These are phyloP conservation scores for Sebastes fasciatus DNA, from an alignment of 2,113 vertebrate genomes.

Conservation along the genomic window DNA sequence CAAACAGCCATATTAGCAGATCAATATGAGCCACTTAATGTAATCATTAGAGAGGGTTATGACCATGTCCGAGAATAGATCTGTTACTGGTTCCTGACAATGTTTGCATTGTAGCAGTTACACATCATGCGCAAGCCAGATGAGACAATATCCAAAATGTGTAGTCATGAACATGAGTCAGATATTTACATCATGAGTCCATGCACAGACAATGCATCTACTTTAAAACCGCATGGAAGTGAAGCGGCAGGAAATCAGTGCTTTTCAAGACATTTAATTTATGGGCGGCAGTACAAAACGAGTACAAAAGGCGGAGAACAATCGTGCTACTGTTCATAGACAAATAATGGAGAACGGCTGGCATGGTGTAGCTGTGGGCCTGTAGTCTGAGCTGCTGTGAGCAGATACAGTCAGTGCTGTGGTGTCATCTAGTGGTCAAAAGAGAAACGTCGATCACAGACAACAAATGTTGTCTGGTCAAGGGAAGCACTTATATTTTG, in stretches of 20 bases:
- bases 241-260: conserved; percentile 22
- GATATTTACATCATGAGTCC: background rate
- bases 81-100: background rate
- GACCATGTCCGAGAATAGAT: conserved; percentile 18
- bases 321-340: conserved; percentile 58
- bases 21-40: conserved; percentile 46
- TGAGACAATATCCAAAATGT: background rate
- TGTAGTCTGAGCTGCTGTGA: background rate
- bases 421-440: conserved; percentile 57
- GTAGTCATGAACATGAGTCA: background rate
- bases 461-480: background rate
- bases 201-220: conserved; percentile 33
- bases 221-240: background rate
- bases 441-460: background rate
- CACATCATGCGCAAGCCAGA: background rate
- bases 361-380: conserved; percentile 14
- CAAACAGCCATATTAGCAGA: conserved; percentile 28
- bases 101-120: background rate
- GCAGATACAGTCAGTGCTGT: background rate
- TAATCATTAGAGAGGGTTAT: conserved; percentile 24
- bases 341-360: conserved; percentile 69
- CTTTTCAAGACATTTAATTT: conserved; percentile 45
- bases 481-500: background rate
- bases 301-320: conserved; percentile 59
- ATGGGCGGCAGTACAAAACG: conserved; percentile 50